These are phyloP conservation scores for Troides oblongomaculatus DNA, from an alignment of 2,888 invertebrate genomes.

Conservation along the genomic window DNA sequence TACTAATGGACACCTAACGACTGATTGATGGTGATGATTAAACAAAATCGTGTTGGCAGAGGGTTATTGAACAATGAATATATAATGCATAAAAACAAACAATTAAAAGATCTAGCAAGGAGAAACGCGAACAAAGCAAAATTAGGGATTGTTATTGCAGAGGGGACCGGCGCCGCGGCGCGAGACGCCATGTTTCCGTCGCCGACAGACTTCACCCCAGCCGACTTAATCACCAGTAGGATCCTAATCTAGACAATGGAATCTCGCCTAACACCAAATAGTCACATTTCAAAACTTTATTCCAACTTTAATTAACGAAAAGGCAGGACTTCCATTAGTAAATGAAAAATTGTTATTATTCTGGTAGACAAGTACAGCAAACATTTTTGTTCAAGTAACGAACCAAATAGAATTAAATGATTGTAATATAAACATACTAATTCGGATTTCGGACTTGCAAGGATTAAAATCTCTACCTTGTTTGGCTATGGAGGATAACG, in stretches of 20 bases:
- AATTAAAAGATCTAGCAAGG: conserved; percentile 1
- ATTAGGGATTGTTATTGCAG: conserved; percentile 13
- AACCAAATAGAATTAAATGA: too few species aligned
- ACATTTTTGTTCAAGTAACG: too few species aligned
- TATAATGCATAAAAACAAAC: conserved; percentile 5
- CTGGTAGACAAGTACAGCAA: background rate
- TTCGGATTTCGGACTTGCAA: background rate
- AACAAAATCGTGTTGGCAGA: background rate
- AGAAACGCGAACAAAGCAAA: conserved; percentile 12
- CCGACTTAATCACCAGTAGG: conserved; percentile 48
- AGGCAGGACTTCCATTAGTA: conserved; percentile 1
- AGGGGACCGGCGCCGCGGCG: conserved; percentile 44
- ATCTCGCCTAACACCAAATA: conserved; percentile 46
- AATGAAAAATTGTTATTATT: conserved; percentile 3
- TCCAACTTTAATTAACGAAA: background rate
- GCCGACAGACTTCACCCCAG: conserved; percentile 38
- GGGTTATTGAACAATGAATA: background rate
- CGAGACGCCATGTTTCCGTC: conserved; percentile 55
- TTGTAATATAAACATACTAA: too few species aligned
- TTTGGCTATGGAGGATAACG: background rate
- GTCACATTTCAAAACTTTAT: conserved; percentile 2
- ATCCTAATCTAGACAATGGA: conserved; percentile 63
- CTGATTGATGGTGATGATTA: background rate
- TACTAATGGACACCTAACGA: background rate
- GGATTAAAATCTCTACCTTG: background rate